phyloP scores from a whole-genome alignment of 2,113 vertebrate genomes.

The Aldabrachelys gigantea region DNA sequence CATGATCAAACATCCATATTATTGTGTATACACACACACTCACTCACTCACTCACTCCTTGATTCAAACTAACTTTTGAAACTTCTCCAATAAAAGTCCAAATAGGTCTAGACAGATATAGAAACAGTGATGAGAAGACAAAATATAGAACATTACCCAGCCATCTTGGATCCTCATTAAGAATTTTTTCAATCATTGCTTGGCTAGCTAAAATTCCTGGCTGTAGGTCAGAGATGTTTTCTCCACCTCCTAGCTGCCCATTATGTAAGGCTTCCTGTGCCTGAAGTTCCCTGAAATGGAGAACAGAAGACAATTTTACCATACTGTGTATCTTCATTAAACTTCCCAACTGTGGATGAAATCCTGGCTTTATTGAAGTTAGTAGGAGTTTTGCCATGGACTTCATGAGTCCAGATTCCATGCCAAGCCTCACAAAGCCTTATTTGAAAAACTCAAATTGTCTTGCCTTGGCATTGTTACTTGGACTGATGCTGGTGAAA shows the following conservation, averaged over 20 bases:
- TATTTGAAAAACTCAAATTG: background rate
- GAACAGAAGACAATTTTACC: background rate
- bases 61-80: background rate
- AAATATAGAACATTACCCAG: conserved; percentile 75
- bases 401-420: background rate
- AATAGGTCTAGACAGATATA: background rate
- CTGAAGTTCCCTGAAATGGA: conserved; percentile 87
- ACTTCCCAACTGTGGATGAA: background rate
- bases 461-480: background rate
- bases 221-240: conserved; percentile 88
- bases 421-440: background rate
- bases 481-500: background rate
- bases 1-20: background rate
- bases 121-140: background rate
- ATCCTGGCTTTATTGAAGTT: background rate
- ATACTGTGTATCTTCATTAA: background rate
- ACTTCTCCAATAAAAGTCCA: background rate
- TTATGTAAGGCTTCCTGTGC: conserved; percentile 92
- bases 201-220: conserved; percentile 91
- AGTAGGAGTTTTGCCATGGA: background rate
- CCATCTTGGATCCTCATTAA: conserved; percentile 93
- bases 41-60: background rate
- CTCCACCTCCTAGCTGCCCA: conserved; percentile 85
- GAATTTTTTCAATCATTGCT: conserved; percentile 93
- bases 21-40: background rate